These are phyloP conservation scores for Capromys pilorides DNA, from an alignment of 2,797 vertebrate species.

Conservation along the genomic window DNA sequence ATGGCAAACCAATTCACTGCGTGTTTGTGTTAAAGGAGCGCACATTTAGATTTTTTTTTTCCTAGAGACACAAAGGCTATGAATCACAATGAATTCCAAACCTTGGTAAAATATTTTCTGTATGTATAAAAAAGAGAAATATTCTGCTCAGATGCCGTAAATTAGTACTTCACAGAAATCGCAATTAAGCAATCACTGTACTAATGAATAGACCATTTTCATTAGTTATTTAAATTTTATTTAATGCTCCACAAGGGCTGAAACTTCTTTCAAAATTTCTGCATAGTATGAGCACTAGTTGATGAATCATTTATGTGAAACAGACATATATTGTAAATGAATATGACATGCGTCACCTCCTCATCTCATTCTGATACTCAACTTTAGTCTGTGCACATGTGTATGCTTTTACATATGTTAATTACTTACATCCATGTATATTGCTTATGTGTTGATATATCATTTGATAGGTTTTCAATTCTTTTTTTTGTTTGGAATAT, in stretches of 20 bases:
- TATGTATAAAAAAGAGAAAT: not conserved
- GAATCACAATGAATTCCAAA: slow-evolving; percentile 50
- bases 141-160: not conserved
- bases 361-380: not conserved
- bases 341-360: not conserved
- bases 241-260: not conserved
- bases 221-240: not conserved
- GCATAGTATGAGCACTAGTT: not conserved
- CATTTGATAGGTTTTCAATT: not conserved
- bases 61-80: not conserved
- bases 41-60: slow-evolving; percentile 36
- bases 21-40: slow-evolving; percentile 38
- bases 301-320: not conserved
- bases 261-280: not conserved
- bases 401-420: not conserved
- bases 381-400: not conserved
- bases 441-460: not conserved
- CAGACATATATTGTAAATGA: not conserved
- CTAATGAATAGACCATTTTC: not conserved
- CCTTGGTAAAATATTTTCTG: not conserved
- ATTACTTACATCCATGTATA: not conserved
- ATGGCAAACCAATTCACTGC: slow-evolving; percentile 57
- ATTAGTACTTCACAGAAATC: not conserved
- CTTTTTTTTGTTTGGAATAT: not conserved
- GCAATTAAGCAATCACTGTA: not conserved